Evolutionary conservation across 2,113 vertebrate genomes (phyloP).

Genomic region (Triplophysa rosa): DNA sequence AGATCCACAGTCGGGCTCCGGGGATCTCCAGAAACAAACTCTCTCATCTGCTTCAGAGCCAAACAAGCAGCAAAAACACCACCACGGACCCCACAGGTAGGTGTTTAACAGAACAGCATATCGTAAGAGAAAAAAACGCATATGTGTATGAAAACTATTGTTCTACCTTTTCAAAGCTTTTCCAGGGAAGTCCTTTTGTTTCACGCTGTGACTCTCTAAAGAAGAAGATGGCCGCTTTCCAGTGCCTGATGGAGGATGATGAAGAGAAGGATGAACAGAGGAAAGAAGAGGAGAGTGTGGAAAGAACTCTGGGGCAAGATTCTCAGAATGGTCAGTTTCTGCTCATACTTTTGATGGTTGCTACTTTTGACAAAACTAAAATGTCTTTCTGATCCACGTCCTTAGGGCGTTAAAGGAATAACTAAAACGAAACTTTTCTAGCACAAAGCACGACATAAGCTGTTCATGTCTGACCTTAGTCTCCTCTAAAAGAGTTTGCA

Average conservation of each 20-base stretch:
- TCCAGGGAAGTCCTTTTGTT: conserved; percentile 61
- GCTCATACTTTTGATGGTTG: conserved; percentile 54
- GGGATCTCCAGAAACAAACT: conserved; percentile 78
- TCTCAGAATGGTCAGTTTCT: conserved; percentile 68
- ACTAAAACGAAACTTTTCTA: background rate
- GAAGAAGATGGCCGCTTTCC: conserved; percentile 77
- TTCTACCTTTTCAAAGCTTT: conserved; percentile 55
- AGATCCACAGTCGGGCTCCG: conserved; percentile 70
- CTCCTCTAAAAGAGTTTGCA: too few relatives aligned
- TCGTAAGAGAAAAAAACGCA: background rate
- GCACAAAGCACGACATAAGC: too few relatives aligned
- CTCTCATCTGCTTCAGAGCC: conserved; percentile 75
- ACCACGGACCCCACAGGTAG: conserved; percentile 58
- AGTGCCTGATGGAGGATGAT: conserved; percentile 69
- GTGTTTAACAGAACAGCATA: background rate
- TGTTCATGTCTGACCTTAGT: too few relatives aligned
- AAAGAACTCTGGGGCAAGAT: conserved; percentile 64
- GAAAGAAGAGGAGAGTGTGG: conserved; percentile 46
- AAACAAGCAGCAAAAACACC: conserved; percentile 67
- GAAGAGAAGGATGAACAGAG: conserved; percentile 61
- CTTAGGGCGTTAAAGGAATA: background rate
- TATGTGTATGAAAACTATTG: conserved; percentile 23
- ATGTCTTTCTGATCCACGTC: background rate
- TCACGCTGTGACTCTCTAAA: conserved; percentile 67
- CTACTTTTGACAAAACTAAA: background rate